Base-by-base conservation (phyloP, 1,140 invertebrate genomes). In the Samia ricini region DNA sequence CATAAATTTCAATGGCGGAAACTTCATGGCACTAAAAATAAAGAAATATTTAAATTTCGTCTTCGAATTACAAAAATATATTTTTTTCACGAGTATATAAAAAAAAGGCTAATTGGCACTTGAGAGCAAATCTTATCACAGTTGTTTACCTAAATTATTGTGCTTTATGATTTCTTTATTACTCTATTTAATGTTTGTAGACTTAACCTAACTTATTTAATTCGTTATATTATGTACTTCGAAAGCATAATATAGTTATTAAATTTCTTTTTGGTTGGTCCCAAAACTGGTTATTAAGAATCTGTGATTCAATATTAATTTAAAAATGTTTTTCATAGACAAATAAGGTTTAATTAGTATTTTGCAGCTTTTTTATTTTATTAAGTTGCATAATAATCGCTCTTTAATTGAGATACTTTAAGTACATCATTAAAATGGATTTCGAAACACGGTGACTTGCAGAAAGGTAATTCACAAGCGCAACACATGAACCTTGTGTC, bases 401-500 rank as follows among this genome's bases (percentile, higher is more conserved):
- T 82, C 68, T 86, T 84, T 29, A 90, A 64, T 61, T 88, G 85
- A 58, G 87, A 83, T 48, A 87, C 77, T 84, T 88, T 89, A 55
- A 88, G 76, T 60, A 88, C 67, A 68, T 88, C 85, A 76, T 86
- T 88, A 54, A 85, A 88, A 74, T 91, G 90, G 64, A 89, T 82
- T 78, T 90, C 88, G 61, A 91, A 91, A 71, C 90, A 91, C 48
- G 86, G 87, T 2, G 88, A 76, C 73, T 91, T 91, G 68, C 90
- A 91, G 55, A 91, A 90, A 4, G 90, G 90, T 56, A 91, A 64
- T 77, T 86, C 85, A 74, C 90, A 91, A 50, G 87, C 77, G 63
- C 75, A 86, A 65, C 90, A 91, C 90, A 91, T 91, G 63, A 91
- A 91, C 33, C 90, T 71, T 12, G 89, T 91, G 58, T 91, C 90